Conservation (phyloP, 2,888 invertebrate genomes). For the Drosophila sordidapex region DNA sequence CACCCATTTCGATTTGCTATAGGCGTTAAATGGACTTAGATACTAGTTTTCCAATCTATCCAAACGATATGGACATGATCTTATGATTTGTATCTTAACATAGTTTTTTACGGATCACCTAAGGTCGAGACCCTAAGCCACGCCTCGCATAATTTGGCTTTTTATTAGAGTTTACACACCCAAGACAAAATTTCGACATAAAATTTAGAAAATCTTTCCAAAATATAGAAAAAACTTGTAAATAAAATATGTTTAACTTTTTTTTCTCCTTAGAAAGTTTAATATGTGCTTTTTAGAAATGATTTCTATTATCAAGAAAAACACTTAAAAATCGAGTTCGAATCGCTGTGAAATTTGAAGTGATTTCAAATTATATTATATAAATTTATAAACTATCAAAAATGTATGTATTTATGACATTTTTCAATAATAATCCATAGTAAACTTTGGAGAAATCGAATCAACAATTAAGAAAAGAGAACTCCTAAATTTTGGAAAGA, state of each 20-base stretch:
- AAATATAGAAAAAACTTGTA: no score
- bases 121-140: background rate
- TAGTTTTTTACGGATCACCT: background rate
- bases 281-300: background rate
- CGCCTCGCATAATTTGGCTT: background rate
- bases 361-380: background rate
- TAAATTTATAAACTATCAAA: background rate
- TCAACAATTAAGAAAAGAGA: background rate
- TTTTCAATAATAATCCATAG: background rate
- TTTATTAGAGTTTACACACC: background rate
- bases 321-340: background rate
- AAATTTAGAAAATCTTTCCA: background rate
- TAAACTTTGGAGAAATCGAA: background rate
- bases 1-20: constrained; percentile 23
- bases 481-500: background rate
- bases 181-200: background rate
- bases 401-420: fast-evolving
- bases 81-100: background rate
- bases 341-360: background rate
- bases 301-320: background rate
- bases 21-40: constrained; percentile 8
- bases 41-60: background rate
- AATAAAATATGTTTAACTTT: background rate
- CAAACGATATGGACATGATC: constrained; percentile 1
- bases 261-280: background rate